phyloP scores from a whole-genome alignment of 2,888 invertebrate genomes.

The Drosophila parthenogenetica region DNA sequence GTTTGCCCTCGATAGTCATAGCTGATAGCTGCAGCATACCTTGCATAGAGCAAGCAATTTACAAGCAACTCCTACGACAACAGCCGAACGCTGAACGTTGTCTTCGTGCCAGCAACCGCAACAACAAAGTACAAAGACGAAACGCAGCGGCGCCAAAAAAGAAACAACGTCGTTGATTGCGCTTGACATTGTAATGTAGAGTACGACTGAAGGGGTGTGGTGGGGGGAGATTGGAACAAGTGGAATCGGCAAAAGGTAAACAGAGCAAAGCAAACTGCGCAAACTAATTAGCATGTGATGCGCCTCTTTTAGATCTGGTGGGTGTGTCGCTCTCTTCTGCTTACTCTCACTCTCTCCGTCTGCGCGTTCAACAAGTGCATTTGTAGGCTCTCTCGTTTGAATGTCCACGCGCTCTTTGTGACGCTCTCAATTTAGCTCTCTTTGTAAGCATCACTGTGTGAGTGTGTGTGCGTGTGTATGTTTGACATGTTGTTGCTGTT shows the following conservation, averaged over 20 bases:
- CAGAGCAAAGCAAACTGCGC: constrained; percentile 57
- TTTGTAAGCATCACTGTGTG: not conserved
- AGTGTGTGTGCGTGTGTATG: constrained; percentile 4
- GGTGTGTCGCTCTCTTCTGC: constrained; percentile 61
- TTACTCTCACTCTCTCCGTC: constrained; percentile 1
- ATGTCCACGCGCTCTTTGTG: not conserved
- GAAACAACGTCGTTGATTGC: constrained; percentile 30
- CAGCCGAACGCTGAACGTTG: constrained; percentile 27
- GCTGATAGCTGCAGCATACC: constrained; percentile 14
- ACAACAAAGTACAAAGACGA: constrained; percentile 20
- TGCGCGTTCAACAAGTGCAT: constrained; percentile 19
- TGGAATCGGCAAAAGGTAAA: constrained; percentile 53
- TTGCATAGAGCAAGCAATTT: constrained; percentile 18
- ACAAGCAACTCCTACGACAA: constrained; percentile 10
- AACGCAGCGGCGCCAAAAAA: constrained; percentile 35
- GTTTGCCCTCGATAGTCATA: not conserved
- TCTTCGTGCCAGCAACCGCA: constrained; percentile 26
- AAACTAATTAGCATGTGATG: constrained; percentile 73
- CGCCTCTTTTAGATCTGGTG: constrained; percentile 52
- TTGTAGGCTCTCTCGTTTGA: not conserved
- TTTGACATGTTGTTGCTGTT: constrained; percentile 26
- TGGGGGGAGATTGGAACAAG: constrained; percentile 5
- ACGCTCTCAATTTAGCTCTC: not conserved
- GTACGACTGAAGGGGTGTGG: constrained; percentile 6
- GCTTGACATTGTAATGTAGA: constrained; percentile 64